Conservation (phyloP, 2,797 vertebrate species). For the Poeciliopsis gracilis region DNA sequence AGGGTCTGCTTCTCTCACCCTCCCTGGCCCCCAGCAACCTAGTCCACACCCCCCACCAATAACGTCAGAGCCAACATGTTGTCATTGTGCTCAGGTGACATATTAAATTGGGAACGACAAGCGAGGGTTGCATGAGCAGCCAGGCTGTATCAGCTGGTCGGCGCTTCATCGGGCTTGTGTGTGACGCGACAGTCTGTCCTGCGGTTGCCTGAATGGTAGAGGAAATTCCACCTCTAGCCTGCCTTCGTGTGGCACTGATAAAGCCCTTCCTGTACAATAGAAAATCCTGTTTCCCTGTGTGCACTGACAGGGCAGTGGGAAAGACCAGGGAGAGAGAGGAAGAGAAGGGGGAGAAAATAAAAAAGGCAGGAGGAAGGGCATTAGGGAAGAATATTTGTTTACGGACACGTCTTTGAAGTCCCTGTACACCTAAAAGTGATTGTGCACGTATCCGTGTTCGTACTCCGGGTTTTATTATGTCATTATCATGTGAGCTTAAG, state of each 20-base stretch:
- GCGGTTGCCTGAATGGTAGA: conserved; percentile 85
- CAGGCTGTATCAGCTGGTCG: conserved; percentile 21
- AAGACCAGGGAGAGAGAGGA: conserved; percentile 88
- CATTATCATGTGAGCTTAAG: conserved; percentile 66
- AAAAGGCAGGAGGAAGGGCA: conserved; percentile 31
- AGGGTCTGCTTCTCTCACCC: conserved; percentile 65
- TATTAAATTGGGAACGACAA: conserved; percentile 70
- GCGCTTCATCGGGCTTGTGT: conserved; percentile 27
- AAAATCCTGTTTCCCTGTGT: conserved; percentile 95
- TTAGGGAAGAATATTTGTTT: conserved; percentile 53
- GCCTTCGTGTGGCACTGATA: conserved; percentile 97
- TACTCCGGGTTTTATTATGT: conserved; percentile 70
- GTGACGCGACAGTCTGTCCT: conserved; percentile 83
- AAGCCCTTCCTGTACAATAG: conserved; percentile 98
- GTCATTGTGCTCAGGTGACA: conserved; percentile 85
- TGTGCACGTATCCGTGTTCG: conserved; percentile 63
- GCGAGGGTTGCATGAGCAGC: conserved; percentile 31
- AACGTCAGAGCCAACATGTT: conserved; percentile 66
- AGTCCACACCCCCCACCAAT: not conserved
- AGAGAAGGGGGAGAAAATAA: conserved; percentile 27
- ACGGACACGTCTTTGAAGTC: conserved; percentile 61
- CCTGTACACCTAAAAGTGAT: conserved; percentile 63
- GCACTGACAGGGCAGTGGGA: conserved; percentile 86
- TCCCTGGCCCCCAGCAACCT: conserved; percentile 21
- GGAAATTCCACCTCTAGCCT: conserved; percentile 98